phyloP scores from a whole-genome alignment of 2,797 vertebrate species.

The Acanthis flammea region DNA sequence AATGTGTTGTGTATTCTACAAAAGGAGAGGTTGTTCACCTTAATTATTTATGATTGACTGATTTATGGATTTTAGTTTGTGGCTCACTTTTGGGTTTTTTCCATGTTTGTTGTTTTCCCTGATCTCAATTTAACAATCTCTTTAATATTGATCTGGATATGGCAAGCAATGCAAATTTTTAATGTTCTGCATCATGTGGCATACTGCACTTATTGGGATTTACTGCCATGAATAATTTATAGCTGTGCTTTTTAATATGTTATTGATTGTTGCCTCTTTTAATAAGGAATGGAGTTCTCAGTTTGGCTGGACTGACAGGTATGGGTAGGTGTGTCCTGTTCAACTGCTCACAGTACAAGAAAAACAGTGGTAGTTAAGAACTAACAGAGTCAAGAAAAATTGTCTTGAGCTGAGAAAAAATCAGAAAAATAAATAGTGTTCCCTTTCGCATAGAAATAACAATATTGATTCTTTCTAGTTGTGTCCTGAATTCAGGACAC shows the following conservation, averaged over 20 bases:
- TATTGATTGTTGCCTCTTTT: slow-evolving; percentile 16
- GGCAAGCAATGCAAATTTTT: slow-evolving; percentile 13
- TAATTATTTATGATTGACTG: background rate
- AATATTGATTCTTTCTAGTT: background rate
- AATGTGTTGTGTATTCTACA: background rate
- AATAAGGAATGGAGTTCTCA: background rate
- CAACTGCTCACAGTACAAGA: background rate
- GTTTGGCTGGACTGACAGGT: background rate
- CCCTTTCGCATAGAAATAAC: background rate
- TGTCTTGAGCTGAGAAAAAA: background rate
- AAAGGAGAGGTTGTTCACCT: background rate
- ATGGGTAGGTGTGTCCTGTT: background rate
- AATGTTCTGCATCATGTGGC: background rate
- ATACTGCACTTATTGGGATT: slow-evolving; percentile 25
- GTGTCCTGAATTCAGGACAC: background rate
- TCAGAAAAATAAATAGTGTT: background rate
- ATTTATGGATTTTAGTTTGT: slow-evolving; percentile 30
- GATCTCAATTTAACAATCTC: slow-evolving; percentile 7
- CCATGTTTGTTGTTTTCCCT: background rate
- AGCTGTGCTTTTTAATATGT: slow-evolving; percentile 7
- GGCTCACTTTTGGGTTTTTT: background rate
- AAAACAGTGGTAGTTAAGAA: background rate
- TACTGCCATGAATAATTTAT: slow-evolving; percentile 59
- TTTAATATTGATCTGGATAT: slow-evolving; percentile 38
- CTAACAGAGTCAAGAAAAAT: background rate